These are phyloP conservation scores for Cecropterus lyciades DNA, from an alignment of 1,140 invertebrate genomes.

Conservation along the genomic window DNA sequence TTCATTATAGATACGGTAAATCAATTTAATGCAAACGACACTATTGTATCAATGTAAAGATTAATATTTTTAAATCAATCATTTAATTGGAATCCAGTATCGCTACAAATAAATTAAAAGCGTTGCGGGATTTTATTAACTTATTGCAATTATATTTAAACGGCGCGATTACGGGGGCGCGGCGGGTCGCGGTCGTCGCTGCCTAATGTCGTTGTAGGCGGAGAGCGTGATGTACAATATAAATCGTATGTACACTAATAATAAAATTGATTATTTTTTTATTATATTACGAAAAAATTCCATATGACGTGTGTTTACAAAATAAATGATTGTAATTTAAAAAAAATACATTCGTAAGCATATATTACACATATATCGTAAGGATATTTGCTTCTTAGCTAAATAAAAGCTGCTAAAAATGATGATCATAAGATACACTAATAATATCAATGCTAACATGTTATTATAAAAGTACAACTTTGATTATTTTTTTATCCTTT, in stretches of 20 bases:
- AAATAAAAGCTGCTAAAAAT: no score
- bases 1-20: neutral
- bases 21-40: neutral
- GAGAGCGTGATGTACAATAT: neutral
- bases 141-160: slow-evolving; percentile 81
- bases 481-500: no score
- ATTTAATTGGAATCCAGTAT: slow-evolving; percentile 67
- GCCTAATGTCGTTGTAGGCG: slow-evolving; percentile 50
- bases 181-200: slow-evolving; percentile 32
- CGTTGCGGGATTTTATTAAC: slow-evolving; percentile 73
- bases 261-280: no score
- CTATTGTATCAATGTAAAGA: slow-evolving; percentile 10
- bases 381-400: no score
- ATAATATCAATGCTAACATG: no score
- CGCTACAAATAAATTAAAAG: slow-evolving; percentile 77
- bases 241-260: neutral
- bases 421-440: no score
- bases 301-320: no score
- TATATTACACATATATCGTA: no score
- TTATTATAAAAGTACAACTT: no score
- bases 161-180: slow-evolving; percentile 59
- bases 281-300: no score
- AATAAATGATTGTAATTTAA: no score
- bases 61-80: slow-evolving; percentile 55
- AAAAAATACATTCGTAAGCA: no score